Conservation (phyloP, 2,888 invertebrate species). For the Drosophila stalkeri region DNA sequence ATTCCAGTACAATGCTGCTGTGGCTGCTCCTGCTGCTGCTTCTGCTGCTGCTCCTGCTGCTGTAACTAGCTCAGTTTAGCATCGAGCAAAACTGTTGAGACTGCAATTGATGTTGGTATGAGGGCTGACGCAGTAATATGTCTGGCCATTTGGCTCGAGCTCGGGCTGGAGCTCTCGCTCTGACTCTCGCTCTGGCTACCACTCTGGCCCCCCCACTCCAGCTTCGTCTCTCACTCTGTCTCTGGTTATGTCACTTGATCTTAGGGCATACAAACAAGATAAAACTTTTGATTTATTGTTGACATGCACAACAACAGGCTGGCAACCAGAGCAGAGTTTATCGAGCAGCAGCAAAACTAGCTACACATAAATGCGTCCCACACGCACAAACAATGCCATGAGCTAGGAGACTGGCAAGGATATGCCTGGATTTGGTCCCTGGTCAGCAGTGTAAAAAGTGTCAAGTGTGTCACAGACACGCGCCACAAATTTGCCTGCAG, state of each 20-base stretch:
- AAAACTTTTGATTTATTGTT: constrained; percentile 80
- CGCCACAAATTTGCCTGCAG: constrained; percentile 60
- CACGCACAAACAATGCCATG: constrained; percentile 28
- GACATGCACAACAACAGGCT: constrained; percentile 70
- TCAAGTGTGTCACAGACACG: constrained; percentile 73
- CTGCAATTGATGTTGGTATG: constrained; percentile 64
- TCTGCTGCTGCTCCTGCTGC: background rate
- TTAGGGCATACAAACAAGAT: constrained; percentile 61
- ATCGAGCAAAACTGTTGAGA: constrained; percentile 47
- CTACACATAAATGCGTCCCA: constrained; percentile 59
- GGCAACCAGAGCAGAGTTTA: constrained; percentile 31
- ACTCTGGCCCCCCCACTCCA: too few species aligned
- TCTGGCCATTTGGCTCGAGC: constrained; percentile 42
- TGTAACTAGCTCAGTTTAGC: background rate
- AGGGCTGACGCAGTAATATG: constrained; percentile 49
- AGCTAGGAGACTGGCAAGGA: background rate
- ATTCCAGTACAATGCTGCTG: constrained; percentile 43
- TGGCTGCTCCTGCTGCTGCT: background rate
- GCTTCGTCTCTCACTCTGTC: background rate
- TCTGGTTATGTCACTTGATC: constrained; percentile 23
- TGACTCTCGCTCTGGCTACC: background rate
- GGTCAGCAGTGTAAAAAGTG: constrained; percentile 53
- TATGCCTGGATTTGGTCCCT: constrained; percentile 10
- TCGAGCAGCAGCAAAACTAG: constrained; percentile 47
- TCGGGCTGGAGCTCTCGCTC: background rate